phyloP scores from a whole-genome alignment of 2,888 invertebrate species.

The Chymomyza fuscimana region DNA sequence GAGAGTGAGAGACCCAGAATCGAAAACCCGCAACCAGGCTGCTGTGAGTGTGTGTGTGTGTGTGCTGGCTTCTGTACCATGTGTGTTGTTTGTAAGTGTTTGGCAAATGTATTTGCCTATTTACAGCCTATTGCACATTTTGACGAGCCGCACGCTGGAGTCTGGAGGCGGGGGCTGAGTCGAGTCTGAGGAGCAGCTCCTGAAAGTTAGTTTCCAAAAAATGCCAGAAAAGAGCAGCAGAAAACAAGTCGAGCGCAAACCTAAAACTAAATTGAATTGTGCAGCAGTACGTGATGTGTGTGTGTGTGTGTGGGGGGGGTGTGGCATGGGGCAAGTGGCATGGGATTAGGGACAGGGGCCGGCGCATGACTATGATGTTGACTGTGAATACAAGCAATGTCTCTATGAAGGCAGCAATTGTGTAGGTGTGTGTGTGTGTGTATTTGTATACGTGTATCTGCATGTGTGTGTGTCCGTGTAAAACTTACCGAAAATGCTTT shows the following conservation, averaged over 20 bases:
- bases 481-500: constrained; percentile 94
- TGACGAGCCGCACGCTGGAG: constrained; percentile 30
- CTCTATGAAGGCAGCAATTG: constrained; percentile 1
- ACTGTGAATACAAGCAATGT: not conserved
- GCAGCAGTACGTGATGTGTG: constrained; percentile 17
- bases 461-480: constrained; percentile 13
- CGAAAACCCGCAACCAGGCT: not conserved
- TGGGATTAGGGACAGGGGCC: not conserved
- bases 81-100: constrained; percentile 26
- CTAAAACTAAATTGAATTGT: constrained; percentile 70
- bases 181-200: not conserved
- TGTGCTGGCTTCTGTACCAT: not conserved
- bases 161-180: constrained; percentile 8
- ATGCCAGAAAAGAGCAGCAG: constrained; percentile 13
- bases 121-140: constrained; percentile 74
- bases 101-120: constrained; percentile 68
- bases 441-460: constrained; percentile 4
- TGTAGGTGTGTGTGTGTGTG: not conserved
- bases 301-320: constrained; percentile 8
- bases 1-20: not conserved
- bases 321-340: constrained; percentile 3
- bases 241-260: constrained; percentile 65
- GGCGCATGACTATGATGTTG: not conserved
- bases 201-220: not conserved
- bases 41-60: constrained; percentile 6